Evolutionary conservation across 2,797 vertebrate genomes (phyloP).

Genomic region (Triplophysa yarkandensis): DNA sequence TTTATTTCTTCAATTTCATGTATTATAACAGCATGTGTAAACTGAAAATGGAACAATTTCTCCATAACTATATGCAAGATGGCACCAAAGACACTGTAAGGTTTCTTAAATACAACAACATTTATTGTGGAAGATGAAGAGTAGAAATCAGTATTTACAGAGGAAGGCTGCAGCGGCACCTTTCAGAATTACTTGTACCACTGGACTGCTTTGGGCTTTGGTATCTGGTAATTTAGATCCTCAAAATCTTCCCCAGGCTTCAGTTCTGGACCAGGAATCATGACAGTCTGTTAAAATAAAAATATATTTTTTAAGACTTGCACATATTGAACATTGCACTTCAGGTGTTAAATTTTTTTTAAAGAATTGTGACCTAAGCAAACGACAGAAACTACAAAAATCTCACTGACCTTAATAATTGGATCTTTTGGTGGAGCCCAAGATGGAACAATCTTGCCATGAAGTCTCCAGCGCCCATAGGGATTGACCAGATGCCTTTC

Average conservation of each 20-base stretch:
- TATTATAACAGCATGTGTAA: not conserved
- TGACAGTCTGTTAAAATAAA: conserved; percentile 81
- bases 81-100: not conserved
- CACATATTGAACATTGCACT: no score
- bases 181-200: conserved; percentile 67
- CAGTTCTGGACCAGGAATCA: conserved; percentile 83
- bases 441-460: conserved; percentile 88
- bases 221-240: conserved; percentile 64
- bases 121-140: conserved; percentile 39
- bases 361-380: no score
- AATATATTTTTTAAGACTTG: no score
- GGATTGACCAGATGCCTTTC: conserved; percentile 89
- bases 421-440: conserved; percentile 94
- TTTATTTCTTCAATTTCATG: not conserved
- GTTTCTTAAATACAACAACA: conserved; percentile 24
- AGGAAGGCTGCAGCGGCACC: conserved; percentile 34
- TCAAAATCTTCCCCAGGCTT: conserved; percentile 79
- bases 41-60: not conserved
- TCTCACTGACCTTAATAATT: conserved; percentile 80
- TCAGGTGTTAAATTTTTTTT: no score
- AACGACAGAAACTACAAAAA: no score
- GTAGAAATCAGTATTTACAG: conserved; percentile 42
- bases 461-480: conserved; percentile 88
- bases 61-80: not conserved
- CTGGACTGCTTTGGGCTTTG: conserved; percentile 68